Evolutionary conservation across 2,888 invertebrate species (phyloP).

Genomic region (Eupithecia tripunctaria): DNA sequence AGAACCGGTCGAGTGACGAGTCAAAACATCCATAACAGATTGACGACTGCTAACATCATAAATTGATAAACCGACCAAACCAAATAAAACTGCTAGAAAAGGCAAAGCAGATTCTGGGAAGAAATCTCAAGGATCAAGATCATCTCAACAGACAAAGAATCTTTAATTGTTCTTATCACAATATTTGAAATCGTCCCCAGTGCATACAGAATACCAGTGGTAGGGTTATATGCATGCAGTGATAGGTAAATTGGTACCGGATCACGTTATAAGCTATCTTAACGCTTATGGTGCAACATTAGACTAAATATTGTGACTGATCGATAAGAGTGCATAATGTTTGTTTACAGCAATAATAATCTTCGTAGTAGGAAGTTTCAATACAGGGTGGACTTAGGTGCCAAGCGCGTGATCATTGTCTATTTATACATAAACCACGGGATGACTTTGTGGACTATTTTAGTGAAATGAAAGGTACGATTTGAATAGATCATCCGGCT

Average conservation of each 20-base stretch:
- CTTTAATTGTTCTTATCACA: background rate
- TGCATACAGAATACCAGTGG: background rate
- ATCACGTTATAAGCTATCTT: background rate
- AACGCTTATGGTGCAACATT: slow-evolving; percentile 10
- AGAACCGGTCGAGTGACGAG: slow-evolving; percentile 64
- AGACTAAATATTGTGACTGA: slow-evolving; percentile 19
- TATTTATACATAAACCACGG: slow-evolving; percentile 57
- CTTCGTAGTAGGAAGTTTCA: slow-evolving; percentile 41
- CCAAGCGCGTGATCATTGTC: slow-evolving; percentile 60
- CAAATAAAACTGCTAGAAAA: background rate
- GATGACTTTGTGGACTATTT: slow-evolving; percentile 57
- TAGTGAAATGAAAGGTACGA: slow-evolving; percentile 62
- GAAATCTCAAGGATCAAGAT: background rate
- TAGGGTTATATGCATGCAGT: background rate
- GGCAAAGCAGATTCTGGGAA: background rate
- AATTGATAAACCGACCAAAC: background rate
- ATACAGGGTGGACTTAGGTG: slow-evolving; percentile 43
- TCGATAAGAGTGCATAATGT: slow-evolving; percentile 24
- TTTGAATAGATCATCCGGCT: slow-evolving; percentile 46
- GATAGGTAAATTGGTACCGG: background rate
- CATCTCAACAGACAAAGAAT: background rate
- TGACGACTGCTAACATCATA: background rate
- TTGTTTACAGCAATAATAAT: slow-evolving; percentile 44
- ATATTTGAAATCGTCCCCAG: slow-evolving; percentile 14
- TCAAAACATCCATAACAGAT: slow-evolving; percentile 32